Percentiles rank a stretch among this genome's conserved stretches.
Conservation (phyloP, 1,140 invertebrate species). For the Polypedilum vanderplanki region DNA sequence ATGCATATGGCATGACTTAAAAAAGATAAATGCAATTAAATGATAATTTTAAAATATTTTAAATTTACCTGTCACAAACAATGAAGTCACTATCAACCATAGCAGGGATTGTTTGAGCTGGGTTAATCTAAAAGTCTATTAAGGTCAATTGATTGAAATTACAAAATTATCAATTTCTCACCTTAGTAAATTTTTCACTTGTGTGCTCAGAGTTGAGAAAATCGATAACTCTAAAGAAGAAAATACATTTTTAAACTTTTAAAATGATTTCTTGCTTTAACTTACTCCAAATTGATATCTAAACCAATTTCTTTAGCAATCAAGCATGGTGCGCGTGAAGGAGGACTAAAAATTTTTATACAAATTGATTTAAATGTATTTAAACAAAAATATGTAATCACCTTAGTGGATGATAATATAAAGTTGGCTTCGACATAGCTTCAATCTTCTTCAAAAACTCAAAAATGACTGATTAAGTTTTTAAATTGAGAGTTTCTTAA, state of each 20-base stretch:
- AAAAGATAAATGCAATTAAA: background rate
- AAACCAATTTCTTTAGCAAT: background rate
- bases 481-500: background rate
- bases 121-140: background rate
- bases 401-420: constrained; percentile 15
- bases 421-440: background rate
- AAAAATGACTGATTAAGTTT: background rate
- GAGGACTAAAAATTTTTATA: constrained; percentile 14
- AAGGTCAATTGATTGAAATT: background rate
- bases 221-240: background rate
- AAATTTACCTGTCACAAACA: background rate
- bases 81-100: background rate
- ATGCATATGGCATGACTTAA: constrained; percentile 52
- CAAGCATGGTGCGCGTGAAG: background rate
- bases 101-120: background rate
- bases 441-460: background rate
- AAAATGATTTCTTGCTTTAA: background rate
- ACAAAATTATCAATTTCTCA: background rate
- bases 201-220: background rate
- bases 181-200: background rate
- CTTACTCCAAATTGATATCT: background rate
- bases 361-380: background rate
- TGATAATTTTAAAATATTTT: background rate
- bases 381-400: background rate
- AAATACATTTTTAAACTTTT: background rate